These are phyloP conservation scores for Rhopalosiphum maidis DNA, from an alignment of 1,140 invertebrate species.

Conservation along the genomic window DNA sequence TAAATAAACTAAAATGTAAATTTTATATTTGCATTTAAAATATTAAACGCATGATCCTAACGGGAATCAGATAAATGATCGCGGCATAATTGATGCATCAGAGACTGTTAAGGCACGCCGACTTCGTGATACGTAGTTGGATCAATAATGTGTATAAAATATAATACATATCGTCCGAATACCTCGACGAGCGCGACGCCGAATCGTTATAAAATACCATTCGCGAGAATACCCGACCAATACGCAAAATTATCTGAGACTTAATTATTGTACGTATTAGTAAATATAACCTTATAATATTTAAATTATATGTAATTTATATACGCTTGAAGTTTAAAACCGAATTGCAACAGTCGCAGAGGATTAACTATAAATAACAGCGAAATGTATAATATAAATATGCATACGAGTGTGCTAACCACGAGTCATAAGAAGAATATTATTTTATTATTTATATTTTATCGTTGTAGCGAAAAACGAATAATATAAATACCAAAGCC, in stretches of 20 bases:
- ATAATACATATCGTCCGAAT: not conserved
- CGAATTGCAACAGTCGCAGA: not conserved
- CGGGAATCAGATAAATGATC: not conserved
- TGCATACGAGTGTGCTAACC: too few relatives aligned
- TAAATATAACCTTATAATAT: too few relatives aligned
- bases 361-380: not conserved
- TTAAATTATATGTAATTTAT: too few relatives aligned
- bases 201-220: not conserved
- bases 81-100: not conserved
- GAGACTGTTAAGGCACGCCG: not conserved
- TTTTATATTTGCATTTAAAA: not conserved
- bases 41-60: not conserved
- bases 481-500: not conserved
- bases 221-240: not conserved
- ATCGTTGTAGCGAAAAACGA: not conserved
- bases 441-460: not conserved
- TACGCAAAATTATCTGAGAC: not conserved
- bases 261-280: too few relatives aligned
- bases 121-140: not conserved
- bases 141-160: not conserved
- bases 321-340: not conserved
- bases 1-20: conserved; percentile 2
- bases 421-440: not conserved
- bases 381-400: too few relatives aligned
- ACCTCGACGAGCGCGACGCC: not conserved